Conservation (phyloP, 2,797 vertebrate genomes). For the Capromys pilorides region DNA sequence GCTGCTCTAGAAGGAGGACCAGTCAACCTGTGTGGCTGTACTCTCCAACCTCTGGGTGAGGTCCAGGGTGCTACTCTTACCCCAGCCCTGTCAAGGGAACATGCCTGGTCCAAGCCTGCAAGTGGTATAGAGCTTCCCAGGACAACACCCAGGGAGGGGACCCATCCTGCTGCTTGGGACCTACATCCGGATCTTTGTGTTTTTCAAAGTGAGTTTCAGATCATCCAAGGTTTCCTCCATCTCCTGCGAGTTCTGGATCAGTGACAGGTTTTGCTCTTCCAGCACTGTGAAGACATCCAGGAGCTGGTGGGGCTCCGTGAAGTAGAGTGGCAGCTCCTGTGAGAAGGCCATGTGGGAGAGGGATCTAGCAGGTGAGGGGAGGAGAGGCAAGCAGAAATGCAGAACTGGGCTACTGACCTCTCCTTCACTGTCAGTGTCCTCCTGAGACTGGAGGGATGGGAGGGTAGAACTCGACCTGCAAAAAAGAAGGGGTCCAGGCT, state of each 20-base stretch:
- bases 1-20: neutral
- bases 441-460: neutral
- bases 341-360: neutral
- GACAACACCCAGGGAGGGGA: neutral
- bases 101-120: neutral
- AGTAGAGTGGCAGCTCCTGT: slow-evolving; percentile 90
- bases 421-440: slow-evolving; percentile 69
- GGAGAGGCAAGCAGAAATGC: neutral
- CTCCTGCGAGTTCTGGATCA: slow-evolving; percentile 91
- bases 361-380: neutral
- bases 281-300: slow-evolving; percentile 89
- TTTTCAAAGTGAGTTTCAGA: slow-evolving; percentile 84
- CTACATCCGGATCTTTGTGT: slow-evolving; percentile 88
- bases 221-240: slow-evolving; percentile 89
- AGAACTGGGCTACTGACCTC: slow-evolving; percentile 82
- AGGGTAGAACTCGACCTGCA: slow-evolving; percentile 68
- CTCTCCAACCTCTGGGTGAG: neutral
- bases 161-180: slow-evolving; percentile 5
- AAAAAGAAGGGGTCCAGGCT: slow-evolving; percentile 23
- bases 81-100: neutral
- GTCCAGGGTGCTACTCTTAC: neutral
- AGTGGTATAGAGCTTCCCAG: neutral
- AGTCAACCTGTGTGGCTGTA: neutral
- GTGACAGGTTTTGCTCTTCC: slow-evolving; percentile 92
- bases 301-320: slow-evolving; percentile 93